These are phyloP conservation scores for Myiagra hebetior DNA, from an alignment of 2,113 vertebrate genomes.

Conservation along the genomic window DNA sequence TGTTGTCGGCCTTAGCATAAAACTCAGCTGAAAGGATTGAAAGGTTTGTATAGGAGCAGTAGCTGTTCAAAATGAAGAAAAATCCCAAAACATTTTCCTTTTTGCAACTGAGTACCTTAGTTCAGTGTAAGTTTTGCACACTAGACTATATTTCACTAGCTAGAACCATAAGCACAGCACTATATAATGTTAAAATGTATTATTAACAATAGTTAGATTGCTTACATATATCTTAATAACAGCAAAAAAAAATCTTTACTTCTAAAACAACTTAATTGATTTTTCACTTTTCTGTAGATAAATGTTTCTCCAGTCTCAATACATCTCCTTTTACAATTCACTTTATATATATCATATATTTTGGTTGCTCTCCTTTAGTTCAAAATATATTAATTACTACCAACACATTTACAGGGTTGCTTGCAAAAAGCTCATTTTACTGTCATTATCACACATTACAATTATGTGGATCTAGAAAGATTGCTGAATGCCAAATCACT, in stretches of 20 bases:
- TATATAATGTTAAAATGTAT: not conserved
- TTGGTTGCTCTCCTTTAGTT: not conserved
- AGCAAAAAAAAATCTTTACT: conserved; percentile 21
- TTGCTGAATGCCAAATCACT: not conserved
- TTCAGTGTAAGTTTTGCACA: not conserved
- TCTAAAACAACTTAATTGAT: conserved; percentile 40
- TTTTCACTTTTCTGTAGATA: conserved; percentile 37
- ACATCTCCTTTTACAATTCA: not conserved
- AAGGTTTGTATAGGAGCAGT: not conserved
- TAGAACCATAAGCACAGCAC: not conserved
- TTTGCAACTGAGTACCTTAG: not conserved
- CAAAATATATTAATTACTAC: not conserved
- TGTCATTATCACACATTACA: not conserved
- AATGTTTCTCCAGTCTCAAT: not conserved
- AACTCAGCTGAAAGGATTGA: not conserved
- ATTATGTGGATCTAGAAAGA: not conserved
- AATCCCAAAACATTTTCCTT: not conserved
- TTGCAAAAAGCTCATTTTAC: not conserved
- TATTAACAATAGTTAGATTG: not conserved
- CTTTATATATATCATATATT: not conserved
- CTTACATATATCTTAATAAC: conserved; percentile 6
- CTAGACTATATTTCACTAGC: not conserved
- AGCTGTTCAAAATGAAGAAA: not conserved
- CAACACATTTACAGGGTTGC: not conserved
- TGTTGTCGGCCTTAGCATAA: not conserved